These are phyloP conservation scores for Nannoperca australis DNA, from an alignment of 2,797 vertebrate species.

Conservation along the genomic window DNA sequence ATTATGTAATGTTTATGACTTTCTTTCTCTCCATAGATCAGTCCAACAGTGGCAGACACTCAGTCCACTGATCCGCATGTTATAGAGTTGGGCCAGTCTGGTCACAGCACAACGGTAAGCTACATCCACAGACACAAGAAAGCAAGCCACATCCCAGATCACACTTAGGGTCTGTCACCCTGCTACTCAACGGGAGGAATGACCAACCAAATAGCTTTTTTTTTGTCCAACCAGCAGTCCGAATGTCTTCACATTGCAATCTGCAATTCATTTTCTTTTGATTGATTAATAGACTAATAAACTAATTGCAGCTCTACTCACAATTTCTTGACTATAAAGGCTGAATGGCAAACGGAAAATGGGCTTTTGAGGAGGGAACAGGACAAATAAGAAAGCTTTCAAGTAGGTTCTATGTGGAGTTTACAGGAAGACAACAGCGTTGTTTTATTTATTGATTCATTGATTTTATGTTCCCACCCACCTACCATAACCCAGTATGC, in stretches of 20 bases:
- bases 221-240: too few relatives aligned
- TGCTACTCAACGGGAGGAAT: not conserved
- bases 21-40: constrained; percentile 83
- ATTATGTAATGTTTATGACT: not conserved
- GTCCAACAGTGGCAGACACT: constrained; percentile 86
- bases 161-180: not conserved
- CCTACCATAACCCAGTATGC: not conserved
- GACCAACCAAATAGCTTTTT: too few relatives aligned
- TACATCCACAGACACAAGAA: not conserved
- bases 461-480: too few relatives aligned
- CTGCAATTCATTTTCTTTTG: too few relatives aligned
- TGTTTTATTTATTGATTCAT: too few relatives aligned
- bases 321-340: not conserved
- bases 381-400: not conserved
- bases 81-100: constrained; percentile 80
- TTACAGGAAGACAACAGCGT: not conserved
- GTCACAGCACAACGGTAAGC: constrained; percentile 74
- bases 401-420: not conserved
- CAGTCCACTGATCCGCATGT: constrained; percentile 85
- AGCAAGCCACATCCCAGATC: not conserved
- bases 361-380: not conserved
- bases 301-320: too few relatives aligned
- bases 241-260: too few relatives aligned
- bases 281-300: too few relatives aligned
- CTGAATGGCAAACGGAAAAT: not conserved